These are phyloP conservation scores for Meteorus sp. DNA, from an alignment of 1,140 invertebrate genomes.

Conservation along the genomic window DNA sequence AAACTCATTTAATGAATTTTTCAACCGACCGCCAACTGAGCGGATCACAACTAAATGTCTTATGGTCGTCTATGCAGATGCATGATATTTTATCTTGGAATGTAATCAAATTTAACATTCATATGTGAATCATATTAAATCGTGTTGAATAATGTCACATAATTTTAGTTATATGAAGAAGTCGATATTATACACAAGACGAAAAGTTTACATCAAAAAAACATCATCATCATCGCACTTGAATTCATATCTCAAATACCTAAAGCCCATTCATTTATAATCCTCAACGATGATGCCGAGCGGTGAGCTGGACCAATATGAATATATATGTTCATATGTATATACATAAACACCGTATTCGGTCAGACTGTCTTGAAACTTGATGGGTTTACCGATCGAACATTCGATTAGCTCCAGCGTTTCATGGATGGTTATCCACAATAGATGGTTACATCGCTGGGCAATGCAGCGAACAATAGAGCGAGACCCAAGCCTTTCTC, in stretches of 20 bases:
- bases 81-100: constrained; percentile 25
- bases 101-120: constrained; percentile 18
- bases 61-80: neutral
- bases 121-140: too few species aligned
- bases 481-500: neutral
- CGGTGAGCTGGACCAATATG: too few species aligned
- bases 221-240: neutral
- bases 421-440: constrained; percentile 24
- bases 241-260: constrained; percentile 1
- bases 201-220: neutral
- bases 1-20: neutral
- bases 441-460: constrained; percentile 18
- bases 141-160: too few species aligned
- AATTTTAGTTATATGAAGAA: too few species aligned
- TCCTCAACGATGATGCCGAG: too few species aligned
- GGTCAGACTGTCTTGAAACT: neutral
- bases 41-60: neutral
- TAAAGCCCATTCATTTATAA: too few species aligned
- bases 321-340: too few species aligned
- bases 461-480: constrained; percentile 10
- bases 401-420: constrained; percentile 26
- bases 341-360: neutral
- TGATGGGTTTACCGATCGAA: constrained; percentile 20
- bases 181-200: neutral
- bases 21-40: constrained; percentile 13